Conservation (phyloP, 2,888 invertebrate genomes). For the Quadroppia sp. region DNA sequence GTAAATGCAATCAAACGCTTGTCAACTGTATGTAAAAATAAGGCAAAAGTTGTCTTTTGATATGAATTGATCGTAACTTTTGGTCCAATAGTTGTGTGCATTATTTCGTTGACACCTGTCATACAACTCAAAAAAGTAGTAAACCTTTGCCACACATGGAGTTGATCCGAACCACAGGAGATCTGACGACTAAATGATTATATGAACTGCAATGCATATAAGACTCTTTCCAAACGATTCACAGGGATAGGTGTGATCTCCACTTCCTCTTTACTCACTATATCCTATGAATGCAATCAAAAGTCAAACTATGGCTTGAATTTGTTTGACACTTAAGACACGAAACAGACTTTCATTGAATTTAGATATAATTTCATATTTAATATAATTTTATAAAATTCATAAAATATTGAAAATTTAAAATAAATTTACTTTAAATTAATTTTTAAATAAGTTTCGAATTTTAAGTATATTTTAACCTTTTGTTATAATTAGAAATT, state of each 20-base stretch:
- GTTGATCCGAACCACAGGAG: not conserved
- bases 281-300: not conserved
- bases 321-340: no score
- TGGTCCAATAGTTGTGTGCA: not conserved
- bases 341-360: not conserved
- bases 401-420: no score
- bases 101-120: not conserved
- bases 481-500: no score
- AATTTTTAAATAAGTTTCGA: no score
- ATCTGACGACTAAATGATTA: constrained; percentile 10
- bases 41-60: not conserved
- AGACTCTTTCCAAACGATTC: not conserved
- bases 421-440: no score
- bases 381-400: no score
- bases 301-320: not conserved
- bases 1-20: not conserved
- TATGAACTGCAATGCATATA: constrained; percentile 1
- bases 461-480: no score
- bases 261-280: not conserved
- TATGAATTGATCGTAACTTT: not conserved
- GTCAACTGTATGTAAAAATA: not conserved
- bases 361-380: not conserved
- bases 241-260: not conserved
- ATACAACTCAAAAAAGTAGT: constrained; percentile 6
- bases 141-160: not conserved